Percentiles rank a stretch among this genome's conserved stretches.
These are phyloP conservation scores for Parapsyche elsis DNA, from an alignment of 1,140 invertebrate species.

Conservation along the genomic window DNA sequence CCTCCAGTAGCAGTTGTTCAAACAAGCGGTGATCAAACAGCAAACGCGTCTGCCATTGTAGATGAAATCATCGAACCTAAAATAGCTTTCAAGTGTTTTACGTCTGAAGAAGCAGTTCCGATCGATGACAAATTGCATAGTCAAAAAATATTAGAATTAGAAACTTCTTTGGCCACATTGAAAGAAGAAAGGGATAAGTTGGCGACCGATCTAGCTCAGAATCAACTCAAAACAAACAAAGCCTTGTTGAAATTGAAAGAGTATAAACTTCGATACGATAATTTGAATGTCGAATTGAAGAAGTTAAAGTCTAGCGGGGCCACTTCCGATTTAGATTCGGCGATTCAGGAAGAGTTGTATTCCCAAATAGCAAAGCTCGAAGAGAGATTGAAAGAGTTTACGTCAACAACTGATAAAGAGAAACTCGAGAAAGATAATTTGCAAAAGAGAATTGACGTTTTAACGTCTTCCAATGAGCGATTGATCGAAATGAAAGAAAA, in stretches of 20 bases:
- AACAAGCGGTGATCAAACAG: constrained; percentile 2
- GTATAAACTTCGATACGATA: constrained; percentile 74
- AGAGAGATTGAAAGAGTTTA: constrained; percentile 71
- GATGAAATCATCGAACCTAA: constrained; percentile 67
- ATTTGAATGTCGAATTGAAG: constrained; percentile 69
- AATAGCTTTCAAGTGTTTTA: constrained; percentile 66
- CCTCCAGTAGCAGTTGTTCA: constrained; percentile 57
- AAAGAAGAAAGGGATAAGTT: constrained; percentile 59
- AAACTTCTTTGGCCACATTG: constrained; percentile 40
- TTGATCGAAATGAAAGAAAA: constrained; percentile 83
- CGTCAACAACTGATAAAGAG: constrained; percentile 69
- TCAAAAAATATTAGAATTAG: constrained; percentile 38
- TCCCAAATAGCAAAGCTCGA: constrained; percentile 74
- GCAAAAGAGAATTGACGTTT: constrained; percentile 77
- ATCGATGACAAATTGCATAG: neutral
- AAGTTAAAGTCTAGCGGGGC: constrained; percentile 66
- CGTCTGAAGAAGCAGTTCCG: constrained; percentile 11
- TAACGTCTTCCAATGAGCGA: constrained; percentile 81
- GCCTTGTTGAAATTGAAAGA: constrained; percentile 82
- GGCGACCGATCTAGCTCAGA: constrained; percentile 69
- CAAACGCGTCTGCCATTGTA: constrained; percentile 37
- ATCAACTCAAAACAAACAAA: constrained; percentile 75
- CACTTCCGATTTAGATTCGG: constrained; percentile 75
- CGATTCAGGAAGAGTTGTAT: constrained; percentile 81
- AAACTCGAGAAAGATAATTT: constrained; percentile 74